phyloP scores from a whole-genome alignment of 2,113 vertebrate species.

The Oxygymnocypris stewartii region DNA sequence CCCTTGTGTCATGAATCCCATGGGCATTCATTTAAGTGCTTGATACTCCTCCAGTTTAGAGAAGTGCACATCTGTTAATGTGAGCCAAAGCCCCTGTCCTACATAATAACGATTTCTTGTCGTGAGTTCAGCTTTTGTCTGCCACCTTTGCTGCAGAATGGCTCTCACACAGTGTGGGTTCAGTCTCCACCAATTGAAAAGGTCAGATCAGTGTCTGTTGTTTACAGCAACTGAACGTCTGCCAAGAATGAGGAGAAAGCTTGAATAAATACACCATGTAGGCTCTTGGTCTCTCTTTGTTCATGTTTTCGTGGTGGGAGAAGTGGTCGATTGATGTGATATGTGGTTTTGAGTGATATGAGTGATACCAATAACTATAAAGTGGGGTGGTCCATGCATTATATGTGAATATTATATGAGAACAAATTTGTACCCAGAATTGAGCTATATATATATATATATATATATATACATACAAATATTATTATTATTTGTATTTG shows the following conservation, averaged over 20 bases:
- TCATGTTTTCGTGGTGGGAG: not conserved
- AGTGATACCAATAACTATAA: not conserved
- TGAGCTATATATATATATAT: too few relatives aligned
- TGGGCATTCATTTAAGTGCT: conserved; percentile 52
- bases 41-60: conserved; percentile 38
- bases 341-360: not conserved
- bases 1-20: conserved; percentile 39
- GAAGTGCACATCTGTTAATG: conserved; percentile 53
- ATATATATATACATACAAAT: too few relatives aligned
- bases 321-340: not conserved
- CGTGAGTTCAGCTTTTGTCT: conserved; percentile 44
- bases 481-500: too few relatives aligned
- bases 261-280: conserved; percentile 52
- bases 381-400: not conserved
- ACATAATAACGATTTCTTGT: conserved; percentile 28
- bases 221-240: conserved; percentile 51
- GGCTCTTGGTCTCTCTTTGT: not conserved
- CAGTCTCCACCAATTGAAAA: conserved; percentile 52
- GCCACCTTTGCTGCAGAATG: conserved; percentile 49
- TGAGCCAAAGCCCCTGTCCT: conserved; percentile 31
- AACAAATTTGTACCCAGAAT: too few relatives aligned
- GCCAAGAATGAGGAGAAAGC: conserved; percentile 54
- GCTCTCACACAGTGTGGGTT: conserved; percentile 46
- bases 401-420: not conserved
- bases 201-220: conserved; percentile 53